A percentile compares a stretch with the other conserved stretches of the same genome.
Evolutionary conservation across 2,888 invertebrate species (phyloP).

Genomic region (Sepioteuthis lessoniana): DNA sequence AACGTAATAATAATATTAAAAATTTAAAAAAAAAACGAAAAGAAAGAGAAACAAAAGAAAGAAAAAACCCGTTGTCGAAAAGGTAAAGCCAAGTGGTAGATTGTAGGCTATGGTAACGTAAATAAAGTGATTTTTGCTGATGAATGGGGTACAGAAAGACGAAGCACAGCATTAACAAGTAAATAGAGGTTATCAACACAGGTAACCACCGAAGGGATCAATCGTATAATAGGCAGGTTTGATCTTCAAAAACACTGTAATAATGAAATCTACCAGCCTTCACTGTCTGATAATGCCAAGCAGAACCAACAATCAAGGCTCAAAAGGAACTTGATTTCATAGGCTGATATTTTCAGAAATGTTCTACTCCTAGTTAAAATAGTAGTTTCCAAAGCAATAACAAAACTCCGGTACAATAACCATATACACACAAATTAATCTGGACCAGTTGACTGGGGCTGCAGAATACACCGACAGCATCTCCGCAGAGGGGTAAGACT

Average conservation of each 20-base stretch:
- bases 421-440: no score
- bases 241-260: constrained; percentile 17
- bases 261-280: background rate
- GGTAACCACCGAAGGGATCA: background rate
- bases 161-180: background rate
- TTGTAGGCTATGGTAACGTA: background rate
- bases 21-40: background rate
- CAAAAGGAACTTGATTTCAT: background rate
- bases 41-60: background rate
- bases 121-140: background rate
- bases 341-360: background rate
- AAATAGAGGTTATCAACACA: background rate
- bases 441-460: no score
- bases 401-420: no score
- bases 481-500: no score
- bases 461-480: no score
- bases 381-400: background rate
- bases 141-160: background rate
- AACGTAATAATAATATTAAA: background rate
- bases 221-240: background rate
- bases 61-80: background rate
- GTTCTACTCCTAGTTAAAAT: background rate
- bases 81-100: background rate
- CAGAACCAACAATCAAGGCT: background rate
- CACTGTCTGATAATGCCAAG: background rate